Evolutionary conservation across 2,888 invertebrate species (phyloP), one percentile per base, ranked within the genome.

Genomic region (Neoscelio sp.): DNA sequence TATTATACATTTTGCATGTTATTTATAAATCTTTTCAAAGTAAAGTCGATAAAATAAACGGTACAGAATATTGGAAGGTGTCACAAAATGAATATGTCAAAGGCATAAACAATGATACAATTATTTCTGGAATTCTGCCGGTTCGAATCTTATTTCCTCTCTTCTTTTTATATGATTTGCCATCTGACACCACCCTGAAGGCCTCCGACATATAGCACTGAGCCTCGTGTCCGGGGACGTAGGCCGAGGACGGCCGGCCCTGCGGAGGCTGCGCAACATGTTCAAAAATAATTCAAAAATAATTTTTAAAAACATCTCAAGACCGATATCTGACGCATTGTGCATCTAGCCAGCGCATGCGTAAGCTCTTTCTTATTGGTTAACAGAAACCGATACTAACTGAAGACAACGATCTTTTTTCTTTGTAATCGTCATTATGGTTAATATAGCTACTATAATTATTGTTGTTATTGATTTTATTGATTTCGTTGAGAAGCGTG

Each of bases 181-280:
- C 83, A 83, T 80, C 50, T 77, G 62, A 78, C 50, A 68, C 56
- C 42, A 84, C 70, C 86, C 86, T 85, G 83, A 85, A 80, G 84
- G 88, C 89, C 88, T 90, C 89, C 89, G 86, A 89, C 85, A 89
- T 87, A 89, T 87, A 91, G 91, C 91, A 91, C 91, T 90, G 87
- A 91, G 88, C 89, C 90, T 90, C 91, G 91, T 91, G 91, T 91
- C 90, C 91, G 90, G 90, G 91, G 91, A 91, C 89, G 82, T 84
- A 85, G 84, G 87, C 88, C 87, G 85, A 88, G 87, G 87, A 89
- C 89, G 88, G 89, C 87, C 89, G 84, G 86, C 88, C 90, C 89
- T 88, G 88, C 86, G 89, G 89, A 89, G 89, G 88, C 86, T 87
- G 82, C 83, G 82, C 85, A 85, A 83, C 67, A 62, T 56, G 50